A percentile compares a stretch with the other conserved stretches of the same genome.
phyloP scores from a whole-genome alignment of 1,140 invertebrate species.

The Matsumurasca onukii region DNA sequence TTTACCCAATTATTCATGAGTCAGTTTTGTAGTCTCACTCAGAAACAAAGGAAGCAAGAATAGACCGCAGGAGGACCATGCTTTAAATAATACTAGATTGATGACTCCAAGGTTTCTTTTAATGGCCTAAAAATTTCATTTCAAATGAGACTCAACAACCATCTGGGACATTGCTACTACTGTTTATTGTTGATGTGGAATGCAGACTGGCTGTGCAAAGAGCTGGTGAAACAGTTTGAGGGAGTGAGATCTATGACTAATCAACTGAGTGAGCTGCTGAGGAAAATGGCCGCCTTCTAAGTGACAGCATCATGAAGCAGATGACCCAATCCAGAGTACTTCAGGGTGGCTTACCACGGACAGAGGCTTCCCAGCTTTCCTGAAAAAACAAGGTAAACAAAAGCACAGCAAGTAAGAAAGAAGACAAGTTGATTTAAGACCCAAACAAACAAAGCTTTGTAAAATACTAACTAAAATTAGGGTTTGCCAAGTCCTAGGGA shows the following conservation, averaged over 20 bases:
- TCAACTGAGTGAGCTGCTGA: constrained; percentile 74
- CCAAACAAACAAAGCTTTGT: no score
- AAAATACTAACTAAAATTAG: no score
- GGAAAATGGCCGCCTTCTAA: constrained; percentile 81
- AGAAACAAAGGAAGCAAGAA: no score
- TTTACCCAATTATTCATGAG: no score
- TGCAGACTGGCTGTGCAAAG: constrained; percentile 84
- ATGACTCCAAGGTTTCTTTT: no score
- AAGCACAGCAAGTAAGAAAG: no score
- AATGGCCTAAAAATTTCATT: neutral
- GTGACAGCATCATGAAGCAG: constrained; percentile 78
- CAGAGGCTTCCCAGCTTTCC: constrained; percentile 83
- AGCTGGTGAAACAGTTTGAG: constrained; percentile 83
- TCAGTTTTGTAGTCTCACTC: no score
- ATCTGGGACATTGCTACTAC: neutral
- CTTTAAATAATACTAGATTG: no score
- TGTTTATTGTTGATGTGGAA: constrained; percentile 90
- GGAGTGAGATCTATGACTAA: constrained; percentile 83
- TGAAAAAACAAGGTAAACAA: constrained; percentile 82
- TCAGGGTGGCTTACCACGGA: constrained; percentile 91
- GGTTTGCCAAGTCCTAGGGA: no score
- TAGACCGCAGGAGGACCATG: no score
- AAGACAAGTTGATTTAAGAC: no score
- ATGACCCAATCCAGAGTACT: constrained; percentile 86
- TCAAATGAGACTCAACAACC: neutral